phyloP scores from a whole-genome alignment of 2,888 invertebrate genomes.

The Amphipoea oculea region DNA sequence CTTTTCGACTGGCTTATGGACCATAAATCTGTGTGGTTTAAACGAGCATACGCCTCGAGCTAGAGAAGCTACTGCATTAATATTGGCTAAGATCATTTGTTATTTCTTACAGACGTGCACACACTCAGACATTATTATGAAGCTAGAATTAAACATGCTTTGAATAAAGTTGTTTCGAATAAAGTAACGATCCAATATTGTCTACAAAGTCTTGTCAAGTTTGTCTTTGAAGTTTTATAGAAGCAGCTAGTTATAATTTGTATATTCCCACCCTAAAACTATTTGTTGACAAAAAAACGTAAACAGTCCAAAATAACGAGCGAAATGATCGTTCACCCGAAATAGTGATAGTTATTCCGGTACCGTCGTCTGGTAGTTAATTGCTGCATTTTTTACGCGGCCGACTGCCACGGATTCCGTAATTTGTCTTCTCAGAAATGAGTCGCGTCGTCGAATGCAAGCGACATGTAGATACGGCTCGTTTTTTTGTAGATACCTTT shows the following conservation, averaged over 20 bases:
- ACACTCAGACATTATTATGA: constrained; percentile 68
- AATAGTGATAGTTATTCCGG: constrained; percentile 86
- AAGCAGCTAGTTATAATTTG: constrained; percentile 72
- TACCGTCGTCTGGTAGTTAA: constrained; percentile 83
- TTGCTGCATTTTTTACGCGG: constrained; percentile 89
- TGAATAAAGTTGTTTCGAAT: constrained; percentile 73
- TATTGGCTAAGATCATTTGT: constrained; percentile 82
- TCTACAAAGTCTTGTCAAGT: constrained; percentile 57
- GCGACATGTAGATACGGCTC: constrained; percentile 86
- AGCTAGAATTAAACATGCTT: constrained; percentile 68
- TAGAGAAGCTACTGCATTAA: constrained; percentile 81
- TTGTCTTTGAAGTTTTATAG: constrained; percentile 76
- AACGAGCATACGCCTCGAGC: constrained; percentile 80
- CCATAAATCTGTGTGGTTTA: constrained; percentile 82
- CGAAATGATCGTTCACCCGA: constrained; percentile 83
- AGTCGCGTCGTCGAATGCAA: constrained; percentile 89
- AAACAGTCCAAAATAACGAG: constrained; percentile 85
- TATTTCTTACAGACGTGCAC: constrained; percentile 69
- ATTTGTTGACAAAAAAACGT: constrained; percentile 80
- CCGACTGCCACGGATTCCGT: constrained; percentile 86
- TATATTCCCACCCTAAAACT: constrained; percentile 71
- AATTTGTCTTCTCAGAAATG: constrained; percentile 91
- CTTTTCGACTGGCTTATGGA: constrained; percentile 80
- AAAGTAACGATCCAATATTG: constrained; percentile 69
- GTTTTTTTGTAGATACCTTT: constrained; percentile 79